A percentile compares a stretch with the other conserved stretches of the same genome.
phyloP scores from a whole-genome alignment of 2,113 vertebrate species.

The Phainopepla nitens region DNA sequence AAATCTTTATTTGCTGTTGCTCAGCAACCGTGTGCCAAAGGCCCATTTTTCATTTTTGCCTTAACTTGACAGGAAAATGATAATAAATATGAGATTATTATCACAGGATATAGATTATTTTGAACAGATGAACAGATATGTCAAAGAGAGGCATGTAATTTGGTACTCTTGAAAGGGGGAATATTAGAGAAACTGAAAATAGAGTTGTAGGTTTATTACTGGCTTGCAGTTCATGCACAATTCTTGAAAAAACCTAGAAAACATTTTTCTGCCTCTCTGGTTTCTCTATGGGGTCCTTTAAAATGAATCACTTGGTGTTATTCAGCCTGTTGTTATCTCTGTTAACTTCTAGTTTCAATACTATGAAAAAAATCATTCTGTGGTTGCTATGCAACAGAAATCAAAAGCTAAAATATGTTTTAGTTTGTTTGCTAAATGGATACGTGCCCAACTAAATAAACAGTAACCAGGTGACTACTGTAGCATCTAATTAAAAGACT shows the following conservation, averaged over 20 bases:
- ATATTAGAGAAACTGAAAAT: conserved; percentile 30
- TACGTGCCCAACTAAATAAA: neutral
- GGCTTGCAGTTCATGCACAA: neutral
- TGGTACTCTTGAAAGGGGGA: neutral
- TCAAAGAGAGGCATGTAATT: conserved; percentile 49
- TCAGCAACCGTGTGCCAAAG: conserved; percentile 50
- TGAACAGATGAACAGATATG: conserved; percentile 43
- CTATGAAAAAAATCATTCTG: neutral
- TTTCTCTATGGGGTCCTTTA: neutral
- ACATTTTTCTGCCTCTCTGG: neutral
- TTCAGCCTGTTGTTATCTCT: conserved; percentile 11
- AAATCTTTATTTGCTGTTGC: conserved; percentile 62
- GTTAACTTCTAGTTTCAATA: conserved; percentile 13
- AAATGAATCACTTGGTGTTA: neutral
- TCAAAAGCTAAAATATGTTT: conserved; percentile 22
- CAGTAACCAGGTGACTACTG: conserved; percentile 41
- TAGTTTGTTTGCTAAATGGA: neutral
- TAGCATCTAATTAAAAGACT: conserved; percentile 19
- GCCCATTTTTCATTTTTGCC: conserved; percentile 42
- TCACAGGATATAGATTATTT: conserved; percentile 59
- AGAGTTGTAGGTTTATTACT: conserved; percentile 26
- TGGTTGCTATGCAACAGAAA: conserved; percentile 38
- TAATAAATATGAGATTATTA: conserved; percentile 67
- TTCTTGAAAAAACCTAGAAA: neutral
- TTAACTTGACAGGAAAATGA: conserved; percentile 60